Conservation (phyloP, 2,113 vertebrate species). For the Podarcis cretensis region DNA sequence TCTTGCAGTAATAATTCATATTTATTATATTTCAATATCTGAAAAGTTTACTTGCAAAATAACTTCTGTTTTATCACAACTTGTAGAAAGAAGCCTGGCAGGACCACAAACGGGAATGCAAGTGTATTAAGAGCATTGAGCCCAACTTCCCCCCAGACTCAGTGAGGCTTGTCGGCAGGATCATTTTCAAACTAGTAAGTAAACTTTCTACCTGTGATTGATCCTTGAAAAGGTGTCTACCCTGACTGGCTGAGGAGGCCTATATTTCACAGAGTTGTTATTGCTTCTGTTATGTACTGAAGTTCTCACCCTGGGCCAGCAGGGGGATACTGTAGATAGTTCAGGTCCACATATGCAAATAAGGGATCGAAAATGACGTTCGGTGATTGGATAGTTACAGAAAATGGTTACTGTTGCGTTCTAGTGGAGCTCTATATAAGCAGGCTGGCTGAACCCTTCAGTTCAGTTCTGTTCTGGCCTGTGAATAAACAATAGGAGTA, state of each 20-base stretch:
- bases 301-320: too few species aligned
- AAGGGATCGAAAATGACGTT: too few species aligned
- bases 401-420: too few species aligned
- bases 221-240: neutral
- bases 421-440: too few species aligned
- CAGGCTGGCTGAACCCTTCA: too few species aligned
- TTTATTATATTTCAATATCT: neutral
- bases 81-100: constrained; percentile 89
- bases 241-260: neutral
- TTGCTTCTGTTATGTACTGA: too few species aligned
- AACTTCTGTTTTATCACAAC: neutral
- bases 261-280: neutral
- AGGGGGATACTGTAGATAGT: too few species aligned
- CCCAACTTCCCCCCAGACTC: constrained; percentile 91
- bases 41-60: neutral
- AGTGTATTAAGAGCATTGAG: constrained; percentile 80
- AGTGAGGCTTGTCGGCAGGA: constrained; percentile 87
- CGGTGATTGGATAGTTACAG: too few species aligned
- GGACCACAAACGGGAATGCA: constrained; percentile 90
- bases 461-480: too few species aligned
- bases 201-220: neutral
- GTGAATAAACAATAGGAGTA: too few species aligned
- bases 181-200: constrained; percentile 90
- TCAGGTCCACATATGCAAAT: too few species aligned
- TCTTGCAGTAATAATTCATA: neutral